These are phyloP conservation scores for Smithornis capensis DNA, from an alignment of 2,113 vertebrate species.

Conservation along the genomic window DNA sequence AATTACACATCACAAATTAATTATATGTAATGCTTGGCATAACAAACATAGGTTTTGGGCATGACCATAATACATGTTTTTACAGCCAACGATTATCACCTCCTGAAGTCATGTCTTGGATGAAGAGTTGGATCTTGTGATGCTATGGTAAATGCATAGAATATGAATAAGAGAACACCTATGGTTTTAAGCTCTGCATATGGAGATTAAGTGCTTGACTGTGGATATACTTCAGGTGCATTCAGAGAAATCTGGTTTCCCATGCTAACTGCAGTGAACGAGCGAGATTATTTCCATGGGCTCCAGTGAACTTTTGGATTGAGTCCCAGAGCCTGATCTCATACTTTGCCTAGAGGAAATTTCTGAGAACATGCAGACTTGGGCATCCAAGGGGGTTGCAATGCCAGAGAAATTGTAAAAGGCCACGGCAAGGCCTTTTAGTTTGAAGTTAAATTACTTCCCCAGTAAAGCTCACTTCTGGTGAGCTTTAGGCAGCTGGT, in stretches of 20 bases:
- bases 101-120: slow-evolving; percentile 40
- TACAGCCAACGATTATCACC: slow-evolving; percentile 23
- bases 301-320: not conserved
- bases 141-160: not conserved
- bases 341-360: not conserved
- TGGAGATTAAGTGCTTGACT: not conserved
- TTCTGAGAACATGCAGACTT: not conserved
- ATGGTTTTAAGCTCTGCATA: not conserved
- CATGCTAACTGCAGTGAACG: not conserved
- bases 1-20: slow-evolving; percentile 40
- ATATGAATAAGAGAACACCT: not conserved
- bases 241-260: not conserved
- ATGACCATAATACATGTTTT: not conserved
- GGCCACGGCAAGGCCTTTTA: not conserved
- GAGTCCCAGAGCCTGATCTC: not conserved
- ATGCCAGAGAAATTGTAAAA: not conserved
- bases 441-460: not conserved
- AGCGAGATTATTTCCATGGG: not conserved
- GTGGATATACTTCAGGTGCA: not conserved
- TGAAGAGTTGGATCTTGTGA: not conserved
- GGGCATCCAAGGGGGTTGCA: not conserved
- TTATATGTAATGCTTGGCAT: slow-evolving; percentile 32
- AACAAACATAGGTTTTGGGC: not conserved
- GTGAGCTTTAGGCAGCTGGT: not conserved
- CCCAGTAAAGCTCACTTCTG: too few relatives aligned